Conservation (phyloP, 2,888 invertebrate genomes). For the Tribolium freemani region DNA sequence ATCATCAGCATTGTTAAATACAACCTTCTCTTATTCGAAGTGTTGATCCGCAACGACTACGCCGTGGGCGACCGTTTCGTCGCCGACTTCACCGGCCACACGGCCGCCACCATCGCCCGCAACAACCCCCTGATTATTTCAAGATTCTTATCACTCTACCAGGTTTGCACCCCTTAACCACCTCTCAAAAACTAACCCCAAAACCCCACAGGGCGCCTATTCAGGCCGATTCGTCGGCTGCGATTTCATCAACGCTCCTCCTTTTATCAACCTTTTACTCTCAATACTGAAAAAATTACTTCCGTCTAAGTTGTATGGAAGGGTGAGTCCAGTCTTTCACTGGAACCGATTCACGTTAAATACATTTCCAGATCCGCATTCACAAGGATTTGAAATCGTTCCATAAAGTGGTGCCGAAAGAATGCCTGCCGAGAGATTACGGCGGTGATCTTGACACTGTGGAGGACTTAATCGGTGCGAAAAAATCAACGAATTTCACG, state of each 20-base stretch:
- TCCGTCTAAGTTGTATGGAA: conserved; percentile 31
- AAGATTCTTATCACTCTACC: conserved; percentile 34
- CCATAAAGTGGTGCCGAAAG: conserved; percentile 39
- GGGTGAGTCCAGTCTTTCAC: conserved; percentile 18
- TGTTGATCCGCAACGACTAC: conserved; percentile 39
- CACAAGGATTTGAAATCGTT: conserved; percentile 44
- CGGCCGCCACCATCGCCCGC: conserved; percentile 19
- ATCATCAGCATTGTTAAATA: conserved; percentile 28
- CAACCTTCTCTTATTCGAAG: conserved; percentile 37
- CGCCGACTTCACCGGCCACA: conserved; percentile 40
- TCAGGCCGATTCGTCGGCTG: conserved; percentile 36
- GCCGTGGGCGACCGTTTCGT: conserved; percentile 39
- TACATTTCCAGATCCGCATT: conserved; percentile 36
- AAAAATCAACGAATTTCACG: background rate
- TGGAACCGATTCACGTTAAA: background rate
- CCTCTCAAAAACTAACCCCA: background rate
- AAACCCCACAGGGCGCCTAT: conserved; percentile 31
- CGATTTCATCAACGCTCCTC: conserved; percentile 40
- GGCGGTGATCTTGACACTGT: conserved; percentile 61
- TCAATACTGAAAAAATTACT: conserved; percentile 29
- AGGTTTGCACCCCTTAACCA: conserved; percentile 3
- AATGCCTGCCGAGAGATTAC: conserved; percentile 40
- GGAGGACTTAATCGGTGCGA: conserved; percentile 72
- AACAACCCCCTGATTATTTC: conserved; percentile 36
- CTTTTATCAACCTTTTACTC: conserved; percentile 34